Evolutionary conservation across 2,113 vertebrate species (phyloP).

Genomic region (Deroptyus accipitrinus): DNA sequence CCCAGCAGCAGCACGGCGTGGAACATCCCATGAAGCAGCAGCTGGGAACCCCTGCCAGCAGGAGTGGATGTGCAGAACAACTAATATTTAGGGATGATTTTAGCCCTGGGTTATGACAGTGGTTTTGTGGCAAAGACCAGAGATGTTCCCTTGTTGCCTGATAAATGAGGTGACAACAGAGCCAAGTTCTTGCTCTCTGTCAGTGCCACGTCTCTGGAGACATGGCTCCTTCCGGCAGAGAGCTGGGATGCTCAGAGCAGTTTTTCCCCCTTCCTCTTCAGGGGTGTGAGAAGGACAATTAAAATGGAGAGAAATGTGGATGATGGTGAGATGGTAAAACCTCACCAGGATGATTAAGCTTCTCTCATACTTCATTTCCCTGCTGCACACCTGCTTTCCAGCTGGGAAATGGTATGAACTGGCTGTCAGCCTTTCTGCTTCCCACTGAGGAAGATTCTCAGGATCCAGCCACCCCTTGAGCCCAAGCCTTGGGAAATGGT

Average conservation of each 20-base stretch:
- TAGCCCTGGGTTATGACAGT: not conserved
- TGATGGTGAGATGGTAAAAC: not conserved
- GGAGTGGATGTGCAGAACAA: not conserved
- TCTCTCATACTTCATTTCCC: not conserved
- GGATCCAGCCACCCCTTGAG: not conserved
- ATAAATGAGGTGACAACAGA: not conserved
- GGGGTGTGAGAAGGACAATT: not conserved
- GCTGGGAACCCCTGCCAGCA: not conserved
- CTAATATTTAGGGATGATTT: not conserved
- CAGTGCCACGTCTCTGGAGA: not conserved
- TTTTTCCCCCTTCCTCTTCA: not conserved
- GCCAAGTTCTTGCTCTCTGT: not conserved
- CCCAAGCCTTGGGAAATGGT: not conserved
- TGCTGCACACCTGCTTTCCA: accelerated
- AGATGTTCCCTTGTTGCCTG: not conserved
- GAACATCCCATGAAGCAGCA: not conserved
- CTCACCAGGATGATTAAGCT: not conserved
- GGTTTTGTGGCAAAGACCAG: not conserved
- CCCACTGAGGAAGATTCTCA: not conserved
- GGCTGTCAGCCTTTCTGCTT: not conserved
- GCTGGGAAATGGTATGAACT: not conserved
- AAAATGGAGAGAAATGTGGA: not conserved
- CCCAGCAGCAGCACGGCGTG: not conserved
- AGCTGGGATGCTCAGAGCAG: not conserved
- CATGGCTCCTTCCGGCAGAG: not conserved